Conservation (phyloP, 2,113 vertebrate genomes). For the Edolisoma coerulescens region DNA sequence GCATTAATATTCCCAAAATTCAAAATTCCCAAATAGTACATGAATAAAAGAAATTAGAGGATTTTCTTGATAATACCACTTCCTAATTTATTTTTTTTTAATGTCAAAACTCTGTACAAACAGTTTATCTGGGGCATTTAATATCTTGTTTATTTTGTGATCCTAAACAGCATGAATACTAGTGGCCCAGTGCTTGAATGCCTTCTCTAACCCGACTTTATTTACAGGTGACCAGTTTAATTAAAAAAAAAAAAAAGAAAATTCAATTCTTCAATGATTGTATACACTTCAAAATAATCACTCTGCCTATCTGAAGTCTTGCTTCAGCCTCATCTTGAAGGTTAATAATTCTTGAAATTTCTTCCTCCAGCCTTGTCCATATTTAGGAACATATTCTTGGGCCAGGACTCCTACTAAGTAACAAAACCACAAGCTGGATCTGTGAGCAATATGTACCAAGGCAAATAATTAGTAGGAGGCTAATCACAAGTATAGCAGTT, state of each 20-base stretch:
- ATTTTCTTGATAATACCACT: rapidly evolving
- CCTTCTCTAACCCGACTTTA: not conserved
- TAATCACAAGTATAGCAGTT: not conserved
- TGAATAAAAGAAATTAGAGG: not conserved
- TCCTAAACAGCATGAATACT: not conserved
- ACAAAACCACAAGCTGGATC: not conserved
- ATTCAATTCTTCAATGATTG: rapidly evolving
- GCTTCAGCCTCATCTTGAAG: not conserved
- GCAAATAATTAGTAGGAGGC: not conserved
- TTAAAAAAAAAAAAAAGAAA: not conserved
- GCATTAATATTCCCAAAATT: not conserved
- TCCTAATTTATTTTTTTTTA: not conserved
- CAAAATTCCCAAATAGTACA: not conserved
- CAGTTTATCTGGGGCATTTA: not conserved
- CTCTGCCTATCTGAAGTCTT: not conserved
- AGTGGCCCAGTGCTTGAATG: not conserved
- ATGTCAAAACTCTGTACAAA: not conserved
- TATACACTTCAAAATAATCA: not conserved
- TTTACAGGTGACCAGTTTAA: not conserved
- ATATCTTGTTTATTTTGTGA: not conserved
- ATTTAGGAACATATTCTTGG: not conserved
- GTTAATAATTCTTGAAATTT: not conserved
- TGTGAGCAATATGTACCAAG: not conserved
- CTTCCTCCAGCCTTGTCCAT: not conserved
- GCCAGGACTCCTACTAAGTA: not conserved